Base-by-base conservation (phyloP, 1,140 invertebrate genomes). In the Propsilocerus akamusi region DNA sequence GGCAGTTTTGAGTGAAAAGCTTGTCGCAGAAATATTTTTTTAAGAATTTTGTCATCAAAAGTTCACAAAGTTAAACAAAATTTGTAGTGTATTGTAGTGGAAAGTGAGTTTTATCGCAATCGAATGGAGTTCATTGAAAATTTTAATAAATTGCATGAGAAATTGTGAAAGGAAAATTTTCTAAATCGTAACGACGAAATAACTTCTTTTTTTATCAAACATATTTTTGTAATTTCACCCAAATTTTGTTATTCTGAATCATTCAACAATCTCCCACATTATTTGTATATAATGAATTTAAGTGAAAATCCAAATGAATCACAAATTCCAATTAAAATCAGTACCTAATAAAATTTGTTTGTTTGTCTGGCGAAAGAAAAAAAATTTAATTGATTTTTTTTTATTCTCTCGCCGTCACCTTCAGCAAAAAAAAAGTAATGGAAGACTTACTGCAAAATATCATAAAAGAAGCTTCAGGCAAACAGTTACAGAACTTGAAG, bases 371-470 rank as follows among this genome's bases (percentile, higher is more conserved):
- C n/a, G n/a, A n/a, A n/a, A n/a, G n/a, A n/a, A n/a, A n/a, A n/a
- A n/a, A n/a, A n/a, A n/a, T n/a, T n/a, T n/a, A n/a, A n/a, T n/a
- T n/a, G n/a, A n/a, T n/a, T n/a, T n/a, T n/a, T n/a, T n/a, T n/a
- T n/a, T n/a, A n/a, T n/a, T n/a, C n/a, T n/a, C n/a, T n/a, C n/a
- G n/a, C n/a, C n/a, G n/a, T n/a, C n/a, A n/a, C n/a, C n/a, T n/a
- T n/a, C n/a, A n/a, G n/a, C n/a, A n/a, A n/a, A n/a, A 53, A 56
- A 12, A 47, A 48, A 58, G 62, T 67, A 63, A 86, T 88, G 83
- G 84, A 88, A 72, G 83, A 88, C 72, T 70, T 88, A 58, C 70
- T 88, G 47, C 72, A 81, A 61, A 81, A 83, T 64, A 77, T 86
- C 54, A 75, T 80, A 51, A 83, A 78, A 66, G 84, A 86, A 67